phyloP scores from a whole-genome alignment of 2,888 invertebrate species.

The Himalopsyche anomala region DNA sequence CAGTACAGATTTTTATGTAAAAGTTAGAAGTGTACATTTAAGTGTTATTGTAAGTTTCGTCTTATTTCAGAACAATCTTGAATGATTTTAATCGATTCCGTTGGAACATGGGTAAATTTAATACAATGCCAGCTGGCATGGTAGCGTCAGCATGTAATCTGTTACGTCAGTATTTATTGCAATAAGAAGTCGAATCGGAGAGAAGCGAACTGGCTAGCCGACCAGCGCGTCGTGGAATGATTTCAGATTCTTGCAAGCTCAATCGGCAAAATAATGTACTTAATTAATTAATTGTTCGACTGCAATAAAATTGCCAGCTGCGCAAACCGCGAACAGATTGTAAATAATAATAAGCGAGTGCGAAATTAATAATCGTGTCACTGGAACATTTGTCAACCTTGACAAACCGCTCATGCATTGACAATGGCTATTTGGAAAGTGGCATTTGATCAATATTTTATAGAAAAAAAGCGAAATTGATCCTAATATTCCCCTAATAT shows the following conservation, averaged over 20 bases:
- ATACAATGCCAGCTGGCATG: neutral
- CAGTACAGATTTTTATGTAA: too few species aligned
- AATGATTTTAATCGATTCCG: neutral
- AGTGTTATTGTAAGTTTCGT: too few species aligned
- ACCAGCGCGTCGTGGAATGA: neutral
- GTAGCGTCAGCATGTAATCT: neutral
- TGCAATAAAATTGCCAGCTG: slow-evolving; percentile 7
- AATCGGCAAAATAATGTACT: neutral
- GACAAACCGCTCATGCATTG: slow-evolving; percentile 35
- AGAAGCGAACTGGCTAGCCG: too few species aligned
- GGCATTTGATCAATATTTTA: neutral
- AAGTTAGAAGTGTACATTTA: too few species aligned
- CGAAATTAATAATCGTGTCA: slow-evolving; percentile 8
- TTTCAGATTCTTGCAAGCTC: neutral
- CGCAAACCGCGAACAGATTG: neutral
- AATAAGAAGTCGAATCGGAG: neutral
- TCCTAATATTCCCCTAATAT: too few species aligned
- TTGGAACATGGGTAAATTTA: neutral
- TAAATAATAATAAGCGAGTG: slow-evolving; percentile 24
- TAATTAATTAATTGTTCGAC: neutral
- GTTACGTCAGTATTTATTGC: neutral
- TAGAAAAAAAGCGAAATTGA: too few species aligned
- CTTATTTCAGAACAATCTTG: neutral
- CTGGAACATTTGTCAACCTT: slow-evolving; percentile 24
- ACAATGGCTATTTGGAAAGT: slow-evolving; percentile 16